Evolutionary conservation across 1,140 invertebrate genomes (phyloP).

Genomic region (Phenacoccus solenopsis): DNA sequence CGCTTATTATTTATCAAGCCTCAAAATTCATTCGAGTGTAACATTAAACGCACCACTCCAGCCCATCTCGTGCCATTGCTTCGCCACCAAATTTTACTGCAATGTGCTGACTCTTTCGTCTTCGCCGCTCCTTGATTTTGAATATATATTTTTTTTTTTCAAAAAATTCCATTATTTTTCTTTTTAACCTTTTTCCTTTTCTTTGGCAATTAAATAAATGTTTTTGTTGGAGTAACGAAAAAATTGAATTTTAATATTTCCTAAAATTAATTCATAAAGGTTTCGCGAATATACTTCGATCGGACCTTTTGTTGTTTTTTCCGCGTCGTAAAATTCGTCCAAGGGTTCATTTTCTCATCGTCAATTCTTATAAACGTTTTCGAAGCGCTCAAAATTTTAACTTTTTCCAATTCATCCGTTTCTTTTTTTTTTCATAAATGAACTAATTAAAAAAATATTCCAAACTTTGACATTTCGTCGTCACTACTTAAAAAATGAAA

Average conservation of each 20-base stretch:
- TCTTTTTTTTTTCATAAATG: background rate
- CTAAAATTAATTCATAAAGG: no score
- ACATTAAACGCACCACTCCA: no score
- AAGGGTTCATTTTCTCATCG: no score
- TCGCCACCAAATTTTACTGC: background rate
- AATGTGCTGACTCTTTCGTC: background rate
- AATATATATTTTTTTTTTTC: background rate
- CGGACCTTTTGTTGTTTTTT: no score
- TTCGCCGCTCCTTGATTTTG: background rate
- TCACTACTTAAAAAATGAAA: background rate
- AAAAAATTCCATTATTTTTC: background rate
- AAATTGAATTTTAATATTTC: no score
- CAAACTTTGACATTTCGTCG: background rate
- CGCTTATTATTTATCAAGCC: constrained; percentile 1
- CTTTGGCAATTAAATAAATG: background rate
- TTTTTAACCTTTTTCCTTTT: background rate
- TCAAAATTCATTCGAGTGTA: constrained; percentile 2
- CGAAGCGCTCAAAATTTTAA: background rate
- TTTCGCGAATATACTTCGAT: no score
- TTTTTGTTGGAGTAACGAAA: no score
- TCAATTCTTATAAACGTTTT: background rate
- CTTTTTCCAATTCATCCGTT: background rate
- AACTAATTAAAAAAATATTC: background rate
- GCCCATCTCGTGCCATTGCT: no score
- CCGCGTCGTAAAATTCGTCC: no score